These are phyloP conservation scores for Marmota flaviventris DNA, from an alignment of 2,113 vertebrate genomes.

Conservation along the genomic window DNA sequence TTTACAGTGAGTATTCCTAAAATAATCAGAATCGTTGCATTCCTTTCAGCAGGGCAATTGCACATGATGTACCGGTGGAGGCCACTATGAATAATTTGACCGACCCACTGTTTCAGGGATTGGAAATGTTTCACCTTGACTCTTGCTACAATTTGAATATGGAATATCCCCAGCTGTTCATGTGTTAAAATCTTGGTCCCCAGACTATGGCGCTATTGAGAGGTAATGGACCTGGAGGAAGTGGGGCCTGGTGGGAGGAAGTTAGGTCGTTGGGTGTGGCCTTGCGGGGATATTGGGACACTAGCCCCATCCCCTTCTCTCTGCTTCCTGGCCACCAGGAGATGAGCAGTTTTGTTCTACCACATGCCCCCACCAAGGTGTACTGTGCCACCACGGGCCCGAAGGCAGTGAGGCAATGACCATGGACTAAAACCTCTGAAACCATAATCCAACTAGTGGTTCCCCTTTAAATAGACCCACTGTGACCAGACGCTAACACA, in stretches of 20 bases:
- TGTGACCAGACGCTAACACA: not conserved
- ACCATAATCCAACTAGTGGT: not conserved
- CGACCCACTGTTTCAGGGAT: not conserved
- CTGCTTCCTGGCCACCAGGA: not conserved
- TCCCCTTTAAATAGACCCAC: no score
- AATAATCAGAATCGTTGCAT: not conserved
- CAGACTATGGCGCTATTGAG: not conserved
- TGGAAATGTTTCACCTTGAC: constrained; percentile 32
- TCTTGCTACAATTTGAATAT: not conserved
- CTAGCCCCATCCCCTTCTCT: not conserved
- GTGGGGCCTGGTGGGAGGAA: not conserved
- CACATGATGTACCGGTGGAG: not conserved
- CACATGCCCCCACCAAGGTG: not conserved
- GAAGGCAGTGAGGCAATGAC: not conserved
- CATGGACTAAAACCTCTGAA: not conserved
- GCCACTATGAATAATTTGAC: not conserved
- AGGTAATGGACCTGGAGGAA: not conserved
- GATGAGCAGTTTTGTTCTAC: not conserved
- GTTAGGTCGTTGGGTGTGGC: not conserved
- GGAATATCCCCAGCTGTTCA: no score
- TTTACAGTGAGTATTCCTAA: constrained; percentile 19
- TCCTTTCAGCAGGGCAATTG: not conserved
- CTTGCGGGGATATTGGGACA: not conserved
- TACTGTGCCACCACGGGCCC: not conserved
- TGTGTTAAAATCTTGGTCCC: not conserved